These are phyloP conservation scores for Cremastinae sp. DNA, from an alignment of 2,888 invertebrate species.

Conservation along the genomic window DNA sequence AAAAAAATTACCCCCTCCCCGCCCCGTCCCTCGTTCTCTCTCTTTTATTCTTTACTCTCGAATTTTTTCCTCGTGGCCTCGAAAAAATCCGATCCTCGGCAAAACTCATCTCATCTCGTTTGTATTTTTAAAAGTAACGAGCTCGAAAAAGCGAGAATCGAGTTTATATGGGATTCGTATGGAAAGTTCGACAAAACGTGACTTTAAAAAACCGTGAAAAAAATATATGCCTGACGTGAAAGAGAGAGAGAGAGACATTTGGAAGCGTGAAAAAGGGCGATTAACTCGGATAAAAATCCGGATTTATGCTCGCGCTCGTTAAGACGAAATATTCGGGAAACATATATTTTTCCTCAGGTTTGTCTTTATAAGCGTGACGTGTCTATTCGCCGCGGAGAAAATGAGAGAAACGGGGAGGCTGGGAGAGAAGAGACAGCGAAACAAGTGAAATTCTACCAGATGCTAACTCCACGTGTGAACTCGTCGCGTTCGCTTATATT, in stretches of 20 bases:
- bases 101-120: background rate
- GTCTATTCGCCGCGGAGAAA: slow-evolving; percentile 16
- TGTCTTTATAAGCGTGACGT: background rate
- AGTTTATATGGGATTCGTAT: background rate
- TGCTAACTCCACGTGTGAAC: slow-evolving; percentile 11
- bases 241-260: background rate
- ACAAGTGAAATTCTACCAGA: slow-evolving; percentile 44
- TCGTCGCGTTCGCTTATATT: slow-evolving; percentile 40
- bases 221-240: background rate
- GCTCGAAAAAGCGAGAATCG: background rate
- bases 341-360: slow-evolving; percentile 1
- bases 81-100: background rate
- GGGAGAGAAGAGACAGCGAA: slow-evolving; percentile 34
- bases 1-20: background rate
- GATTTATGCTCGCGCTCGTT: slow-evolving; percentile 66
- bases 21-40: slow-evolving; percentile 9
- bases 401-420: slow-evolving; percentile 15
- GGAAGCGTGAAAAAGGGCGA: slow-evolving; percentile 63
- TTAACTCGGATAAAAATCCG: slow-evolving; percentile 71
- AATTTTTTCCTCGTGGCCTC: background rate
- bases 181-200: background rate
- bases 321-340: slow-evolving; percentile 20
- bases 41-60: background rate
- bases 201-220: background rate
- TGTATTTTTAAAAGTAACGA: background rate